A percentile compares a stretch with the other conserved stretches of the same genome.
Evolutionary conservation across 2,797 vertebrate species (phyloP).

Genomic region (Myotis myotis): DNA sequence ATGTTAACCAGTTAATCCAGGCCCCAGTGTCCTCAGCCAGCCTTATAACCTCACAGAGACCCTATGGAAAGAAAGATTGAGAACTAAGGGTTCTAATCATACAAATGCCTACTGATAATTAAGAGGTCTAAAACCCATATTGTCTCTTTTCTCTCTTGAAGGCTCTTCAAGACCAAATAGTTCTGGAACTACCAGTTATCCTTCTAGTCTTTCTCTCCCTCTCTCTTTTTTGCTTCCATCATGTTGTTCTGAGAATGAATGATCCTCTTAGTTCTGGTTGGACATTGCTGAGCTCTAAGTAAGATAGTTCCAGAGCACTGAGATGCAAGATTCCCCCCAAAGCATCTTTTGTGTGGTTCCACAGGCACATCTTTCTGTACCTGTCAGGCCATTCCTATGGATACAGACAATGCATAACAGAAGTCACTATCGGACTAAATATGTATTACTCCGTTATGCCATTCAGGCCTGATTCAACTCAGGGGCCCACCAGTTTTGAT

Average conservation of each 20-base stretch:
- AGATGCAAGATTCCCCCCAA: not conserved
- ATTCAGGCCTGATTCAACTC: not conserved
- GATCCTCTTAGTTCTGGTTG: not conserved
- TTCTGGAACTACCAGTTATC: not conserved
- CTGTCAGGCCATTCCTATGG: not conserved
- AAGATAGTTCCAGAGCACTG: not conserved
- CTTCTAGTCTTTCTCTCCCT: not conserved
- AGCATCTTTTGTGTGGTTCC: not conserved
- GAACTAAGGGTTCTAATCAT: not conserved
- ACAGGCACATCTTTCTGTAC: too few species aligned
- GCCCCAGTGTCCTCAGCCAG: not conserved
- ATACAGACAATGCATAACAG: not conserved
- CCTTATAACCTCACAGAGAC: not conserved
- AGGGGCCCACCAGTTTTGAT: not conserved
- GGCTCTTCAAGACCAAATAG: not conserved
- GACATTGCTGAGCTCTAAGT: rapidly evolving
- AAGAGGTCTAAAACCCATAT: not conserved
- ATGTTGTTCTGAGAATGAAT: not conserved
- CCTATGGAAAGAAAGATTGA: not conserved
- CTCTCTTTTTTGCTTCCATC: not conserved
- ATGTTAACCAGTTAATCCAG: not conserved
- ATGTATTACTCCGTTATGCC: not conserved
- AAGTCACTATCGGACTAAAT: not conserved
- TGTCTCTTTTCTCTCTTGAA: not conserved
- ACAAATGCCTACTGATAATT: not conserved